Base-by-base conservation (phyloP, 2,888 invertebrate genomes). In the Synanthedon andrenaeformis region DNA sequence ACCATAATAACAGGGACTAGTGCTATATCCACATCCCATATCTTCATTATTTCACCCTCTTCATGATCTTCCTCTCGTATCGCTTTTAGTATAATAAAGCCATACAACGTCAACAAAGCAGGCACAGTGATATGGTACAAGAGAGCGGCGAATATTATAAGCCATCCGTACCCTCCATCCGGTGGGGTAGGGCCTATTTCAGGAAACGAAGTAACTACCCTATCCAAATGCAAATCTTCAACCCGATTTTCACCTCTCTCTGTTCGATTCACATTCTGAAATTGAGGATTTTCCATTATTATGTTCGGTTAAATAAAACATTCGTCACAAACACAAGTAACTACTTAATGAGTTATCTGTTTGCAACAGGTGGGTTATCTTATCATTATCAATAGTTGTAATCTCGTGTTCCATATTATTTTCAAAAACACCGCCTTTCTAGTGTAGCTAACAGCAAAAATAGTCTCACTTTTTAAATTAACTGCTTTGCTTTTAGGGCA, bases 121-220 rank as follows among this genome's bases (percentile, higher is more conserved):
- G 90, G 90, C 48, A 90, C 83, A n/a, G 89, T 78, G 65, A 91
- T 87, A 75, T 92, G 90, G 67, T 91, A 90, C 59, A 91, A 76
- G 58, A 89, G 76, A 41, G 90, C 89, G 12, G 90, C 89, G 45
- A 87, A 64, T 52, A 92, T 87, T 60, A 92, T 89, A 51, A 92
- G 65, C 92, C 92, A 92, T 1, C 92, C 91, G 64, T 91, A 92
- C 2, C 91, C 91, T 0, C 91, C 92, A 64, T 92, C 91, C 2
- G 91, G 91, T 51, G 91, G 87, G 12, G 88, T 89, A 0, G 92
- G 92, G 0, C 92, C 92, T 52, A 92, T 82, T 72, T 92, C 91
- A 1, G 91, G 90, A 59, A 90, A 89, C 19, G 91, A 90, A 51
- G 90, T 86, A 54, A 91, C 82, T 4, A 92, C 84, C 53, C 89